Percentiles rank a stretch among this genome's conserved stretches.
Conservation (phyloP, 2,888 invertebrate species). For the Lycaena phlaeas region DNA sequence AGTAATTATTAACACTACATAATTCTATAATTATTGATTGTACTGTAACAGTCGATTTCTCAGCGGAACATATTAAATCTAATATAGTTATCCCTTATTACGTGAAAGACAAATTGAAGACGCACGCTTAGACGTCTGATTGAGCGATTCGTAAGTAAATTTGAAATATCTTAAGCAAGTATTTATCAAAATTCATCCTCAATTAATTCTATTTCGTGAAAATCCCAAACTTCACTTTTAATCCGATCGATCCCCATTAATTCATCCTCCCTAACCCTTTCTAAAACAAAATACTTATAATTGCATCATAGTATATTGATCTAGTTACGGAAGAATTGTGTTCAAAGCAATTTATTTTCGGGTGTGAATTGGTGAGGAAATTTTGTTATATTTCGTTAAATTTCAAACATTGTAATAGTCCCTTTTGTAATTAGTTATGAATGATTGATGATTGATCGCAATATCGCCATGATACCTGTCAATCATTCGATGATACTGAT, state of each 20-base stretch:
- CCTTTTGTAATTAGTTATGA: neutral
- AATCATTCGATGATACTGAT: too few species aligned
- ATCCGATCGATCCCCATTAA: conserved; percentile 56
- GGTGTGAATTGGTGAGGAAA: conserved; percentile 20
- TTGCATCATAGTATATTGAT: conserved; percentile 61
- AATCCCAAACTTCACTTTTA: conserved; percentile 53
- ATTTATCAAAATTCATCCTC: conserved; percentile 38
- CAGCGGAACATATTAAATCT: too few species aligned
- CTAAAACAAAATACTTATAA: conserved; percentile 50
- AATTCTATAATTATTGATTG: too few species aligned
- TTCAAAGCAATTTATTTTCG: conserved; percentile 19
- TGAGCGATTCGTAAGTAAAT: conserved; percentile 21
- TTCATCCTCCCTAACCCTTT: conserved; percentile 29
- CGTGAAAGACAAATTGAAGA: conserved; percentile 2
- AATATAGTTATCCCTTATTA: neutral
- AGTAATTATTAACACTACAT: too few species aligned
- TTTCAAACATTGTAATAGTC: conserved; percentile 15
- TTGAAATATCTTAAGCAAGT: conserved; percentile 20
- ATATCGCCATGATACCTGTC: too few species aligned
- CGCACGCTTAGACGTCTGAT: conserved; percentile 7
- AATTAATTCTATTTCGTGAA: conserved; percentile 60
- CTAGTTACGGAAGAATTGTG: conserved; percentile 33
- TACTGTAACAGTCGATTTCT: too few species aligned
- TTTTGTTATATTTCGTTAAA: too few species aligned
- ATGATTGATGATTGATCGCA: neutral